Conservation (phyloP, 2,888 invertebrate genomes). For the Ennomos fuscantarius region DNA sequence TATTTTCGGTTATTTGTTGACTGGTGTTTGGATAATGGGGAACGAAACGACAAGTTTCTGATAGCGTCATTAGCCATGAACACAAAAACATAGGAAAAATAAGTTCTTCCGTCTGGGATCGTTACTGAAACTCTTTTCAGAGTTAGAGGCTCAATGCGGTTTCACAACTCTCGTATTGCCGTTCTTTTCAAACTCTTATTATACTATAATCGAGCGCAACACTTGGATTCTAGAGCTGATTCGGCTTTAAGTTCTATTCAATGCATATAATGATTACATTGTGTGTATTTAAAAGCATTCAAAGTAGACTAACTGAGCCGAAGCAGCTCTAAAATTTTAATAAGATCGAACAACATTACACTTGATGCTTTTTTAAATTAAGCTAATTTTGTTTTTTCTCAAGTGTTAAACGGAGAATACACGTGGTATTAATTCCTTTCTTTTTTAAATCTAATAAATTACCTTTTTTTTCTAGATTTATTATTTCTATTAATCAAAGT, state of each 20-base stretch:
- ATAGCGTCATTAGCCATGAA: conserved; percentile 47
- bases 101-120: conserved; percentile 37
- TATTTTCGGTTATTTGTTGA: conserved; percentile 19
- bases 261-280: too few relatives aligned
- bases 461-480: too few relatives aligned
- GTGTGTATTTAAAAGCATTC: too few relatives aligned
- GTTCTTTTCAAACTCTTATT: neutral
- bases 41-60: conserved; percentile 50
- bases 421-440: too few relatives aligned
- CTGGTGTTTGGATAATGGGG: conserved; percentile 46
- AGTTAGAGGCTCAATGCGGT: conserved; percentile 32
- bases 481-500: too few relatives aligned
- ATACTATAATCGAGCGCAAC: conserved; percentile 10
- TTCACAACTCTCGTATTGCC: conserved; percentile 13
- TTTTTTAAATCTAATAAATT: too few relatives aligned
- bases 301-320: too few relatives aligned
- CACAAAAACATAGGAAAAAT: conserved; percentile 40
- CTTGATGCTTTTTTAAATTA: too few relatives aligned
- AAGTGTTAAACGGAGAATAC: too few relatives aligned
- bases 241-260: conserved; percentile 17
- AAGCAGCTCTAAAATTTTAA: too few relatives aligned
- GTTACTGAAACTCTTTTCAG: conserved; percentile 38
- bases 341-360: too few relatives aligned
- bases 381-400: too few relatives aligned
- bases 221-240: conserved; percentile 35